A percentile compares a stretch with the other conserved stretches of the same genome.
Conservation (phyloP, 1,140 invertebrate species). For the Leptinotarsa defecta region DNA sequence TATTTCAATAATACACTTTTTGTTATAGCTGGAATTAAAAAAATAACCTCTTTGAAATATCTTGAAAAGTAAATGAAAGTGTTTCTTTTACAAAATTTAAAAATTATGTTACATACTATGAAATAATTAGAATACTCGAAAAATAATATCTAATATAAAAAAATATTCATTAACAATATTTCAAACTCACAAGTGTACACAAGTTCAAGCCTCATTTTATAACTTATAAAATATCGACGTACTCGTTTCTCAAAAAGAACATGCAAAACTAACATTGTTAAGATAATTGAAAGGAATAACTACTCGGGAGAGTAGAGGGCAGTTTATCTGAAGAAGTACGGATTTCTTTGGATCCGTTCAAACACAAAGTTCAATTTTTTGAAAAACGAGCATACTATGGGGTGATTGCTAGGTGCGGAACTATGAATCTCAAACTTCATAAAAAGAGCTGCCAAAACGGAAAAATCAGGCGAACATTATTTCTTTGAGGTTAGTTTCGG, state of each 20-base stretch:
- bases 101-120: constrained; percentile 6
- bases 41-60: constrained; percentile 28
- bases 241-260: constrained; percentile 8
- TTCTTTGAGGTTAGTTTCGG: too few species aligned
- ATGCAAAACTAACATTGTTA: too few species aligned
- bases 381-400: too few species aligned
- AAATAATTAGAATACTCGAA: constrained; percentile 10
- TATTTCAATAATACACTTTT: constrained; percentile 25
- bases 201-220: constrained; percentile 6
- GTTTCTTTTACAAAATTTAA: constrained; percentile 15
- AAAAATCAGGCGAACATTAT: too few species aligned
- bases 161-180: constrained; percentile 18
- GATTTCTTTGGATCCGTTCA: too few species aligned
- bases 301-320: too few species aligned
- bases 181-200: constrained; percentile 19
- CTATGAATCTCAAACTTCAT: too few species aligned
- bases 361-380: too few species aligned
- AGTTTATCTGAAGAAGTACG: too few species aligned
- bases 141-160: constrained; percentile 3
- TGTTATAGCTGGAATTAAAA: constrained; percentile 25
- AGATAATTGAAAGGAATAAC: too few species aligned
- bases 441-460: too few species aligned
- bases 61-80: constrained; percentile 12
- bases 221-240: neutral
- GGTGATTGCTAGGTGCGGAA: too few species aligned